Percentiles rank a stretch among this genome's conserved stretches.
Conservation (phyloP, 1,140 invertebrate genomes). For the Drosophila serrata region DNA sequence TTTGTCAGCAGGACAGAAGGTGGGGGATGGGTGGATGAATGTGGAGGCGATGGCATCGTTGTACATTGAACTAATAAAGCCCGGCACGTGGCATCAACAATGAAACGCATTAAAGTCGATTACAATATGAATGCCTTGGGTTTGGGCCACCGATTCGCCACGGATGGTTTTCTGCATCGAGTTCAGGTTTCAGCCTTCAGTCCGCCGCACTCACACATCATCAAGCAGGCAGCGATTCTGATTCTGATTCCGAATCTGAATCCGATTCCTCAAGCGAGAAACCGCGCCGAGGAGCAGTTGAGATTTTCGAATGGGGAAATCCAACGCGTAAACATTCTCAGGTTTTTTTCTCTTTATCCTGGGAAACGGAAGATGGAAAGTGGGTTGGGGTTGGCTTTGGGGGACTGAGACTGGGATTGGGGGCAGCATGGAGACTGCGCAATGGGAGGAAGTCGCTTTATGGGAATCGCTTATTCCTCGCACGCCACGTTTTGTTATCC, state of each 20-base stretch:
- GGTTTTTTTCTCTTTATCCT: slow-evolving; percentile 29
- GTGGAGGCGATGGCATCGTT: slow-evolving; percentile 70
- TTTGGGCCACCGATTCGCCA: slow-evolving; percentile 17
- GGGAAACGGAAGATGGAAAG: not conserved
- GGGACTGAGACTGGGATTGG: not conserved
- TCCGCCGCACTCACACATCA: slow-evolving; percentile 55
- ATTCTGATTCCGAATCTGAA: slow-evolving; percentile 1
- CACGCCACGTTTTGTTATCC: slow-evolving; percentile 49
- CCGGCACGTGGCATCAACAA: slow-evolving; percentile 85
- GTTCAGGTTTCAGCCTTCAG: slow-evolving; percentile 6
- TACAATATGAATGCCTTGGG: slow-evolving; percentile 80
- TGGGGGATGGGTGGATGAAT: slow-evolving; percentile 7
- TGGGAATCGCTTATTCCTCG: slow-evolving; percentile 35
- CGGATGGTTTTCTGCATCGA: slow-evolving; percentile 31
- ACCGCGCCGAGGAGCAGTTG: slow-evolving; percentile 36
- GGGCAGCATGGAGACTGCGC: slow-evolving; percentile 41
- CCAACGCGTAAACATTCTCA: slow-evolving; percentile 42
- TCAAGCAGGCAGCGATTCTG: slow-evolving; percentile 34
- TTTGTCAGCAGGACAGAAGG: slow-evolving; percentile 49
- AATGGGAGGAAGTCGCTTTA: slow-evolving; percentile 16
- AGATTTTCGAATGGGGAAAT: slow-evolving; percentile 24
- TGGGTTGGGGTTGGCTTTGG: not conserved
- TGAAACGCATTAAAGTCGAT: slow-evolving; percentile 86
- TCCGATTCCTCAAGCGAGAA: slow-evolving; percentile 44
- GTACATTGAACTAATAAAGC: slow-evolving; percentile 85